phyloP scores from a whole-genome alignment of 2,797 vertebrate species.

The Glossophaga mutica region DNA sequence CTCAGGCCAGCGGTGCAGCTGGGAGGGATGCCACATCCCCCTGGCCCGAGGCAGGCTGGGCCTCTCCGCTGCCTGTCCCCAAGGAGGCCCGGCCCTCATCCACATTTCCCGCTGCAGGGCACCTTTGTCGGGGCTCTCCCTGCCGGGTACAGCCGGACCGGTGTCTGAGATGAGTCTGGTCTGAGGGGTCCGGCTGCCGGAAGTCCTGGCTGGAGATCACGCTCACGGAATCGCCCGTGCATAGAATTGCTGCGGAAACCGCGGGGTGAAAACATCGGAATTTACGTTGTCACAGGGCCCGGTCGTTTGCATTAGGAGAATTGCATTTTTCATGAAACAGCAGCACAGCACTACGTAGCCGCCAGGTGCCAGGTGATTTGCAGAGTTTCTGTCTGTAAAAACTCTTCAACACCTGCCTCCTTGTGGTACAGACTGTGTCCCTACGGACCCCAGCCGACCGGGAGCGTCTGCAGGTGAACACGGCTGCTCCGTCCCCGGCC shows the following conservation, averaged over 20 bases:
- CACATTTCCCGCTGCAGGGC: background rate
- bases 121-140: background rate
- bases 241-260: background rate
- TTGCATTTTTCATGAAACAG: background rate
- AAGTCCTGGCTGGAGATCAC: background rate
- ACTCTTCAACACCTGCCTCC: background rate
- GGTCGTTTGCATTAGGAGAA: background rate
- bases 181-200: background rate
- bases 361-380: background rate
- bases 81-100: background rate
- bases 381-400: background rate
- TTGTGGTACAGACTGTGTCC: background rate
- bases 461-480: background rate
- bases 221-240: background rate
- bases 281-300: background rate
- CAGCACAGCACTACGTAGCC: background rate
- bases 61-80: background rate
- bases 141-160: background rate
- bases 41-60: background rate
- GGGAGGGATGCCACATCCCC: background rate
- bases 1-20: background rate
- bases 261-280: background rate
- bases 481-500: rapidly evolving
- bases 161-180: background rate
- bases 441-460: background rate